Base-by-base conservation (phyloP, 1,140 invertebrate genomes). In the Steinernema feltiae region DNA sequence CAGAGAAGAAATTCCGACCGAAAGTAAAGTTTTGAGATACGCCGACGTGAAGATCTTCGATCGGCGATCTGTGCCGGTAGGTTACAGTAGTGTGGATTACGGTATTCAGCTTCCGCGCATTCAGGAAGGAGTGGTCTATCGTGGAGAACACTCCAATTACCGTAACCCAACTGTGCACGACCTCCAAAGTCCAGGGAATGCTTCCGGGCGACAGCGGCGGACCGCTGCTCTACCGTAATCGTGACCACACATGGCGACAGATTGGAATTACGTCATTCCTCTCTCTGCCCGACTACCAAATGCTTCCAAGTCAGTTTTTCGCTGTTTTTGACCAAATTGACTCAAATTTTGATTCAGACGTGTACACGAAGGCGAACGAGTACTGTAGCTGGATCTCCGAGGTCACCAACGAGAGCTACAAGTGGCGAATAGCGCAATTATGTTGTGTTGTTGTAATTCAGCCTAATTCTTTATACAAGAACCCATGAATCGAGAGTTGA, bases 401-500 rank as follows among this genome's bases (percentile, higher is more conserved):
- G 18, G 35, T 18, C 35, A 41, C 35, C 18, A 18, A 18, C 7
- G 35, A 18, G 18, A 18, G 7, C 35, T 18, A 41, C 35, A 41
- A 41, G 35, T n/a, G n/a, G n/a, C n/a, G n/a, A n/a, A n/a, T n/a
- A n/a, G n/a, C n/a, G n/a, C n/a, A n/a, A n/a, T n/a, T n/a, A n/a
- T n/a, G n/a, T n/a, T 41, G 35, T 41, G 35, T 7, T 41, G 35
- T 18, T 41, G n/a, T 41, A 41, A 41, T 41, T 18, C 7, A 18
- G 7, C 35, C 35, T 41, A 7, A 7, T 18, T 7, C 35, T 18
- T 41, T 41, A 7, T 41, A 41, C 7, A 41, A 41, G 18, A 7
- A 18, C 35, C 18, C 18, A 18, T 41, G 7, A 41, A 41, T 41
- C 35, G 74, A 76, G n/a, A 80, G 46, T 48, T 77, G 73, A 69